These are phyloP conservation scores for Thalassaphorura encarpata DNA, from an alignment of 1,140 invertebrate genomes.

Conservation along the genomic window DNA sequence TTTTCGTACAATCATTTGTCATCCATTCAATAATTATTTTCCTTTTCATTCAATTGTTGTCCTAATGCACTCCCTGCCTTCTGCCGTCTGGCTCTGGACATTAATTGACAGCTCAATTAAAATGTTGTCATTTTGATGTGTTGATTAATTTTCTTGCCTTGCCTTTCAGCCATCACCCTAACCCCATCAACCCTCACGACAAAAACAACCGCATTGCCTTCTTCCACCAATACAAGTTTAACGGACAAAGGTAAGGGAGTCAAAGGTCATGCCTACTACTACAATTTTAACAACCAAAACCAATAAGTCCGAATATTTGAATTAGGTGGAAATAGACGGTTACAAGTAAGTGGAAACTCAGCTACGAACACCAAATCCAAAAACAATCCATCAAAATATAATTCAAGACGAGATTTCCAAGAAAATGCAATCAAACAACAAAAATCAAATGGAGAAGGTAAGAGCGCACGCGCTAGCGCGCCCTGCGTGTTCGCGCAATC, in stretches of 20 bases:
- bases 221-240: slow-evolving; percentile 23
- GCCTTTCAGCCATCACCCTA: slow-evolving; percentile 20
- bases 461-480: not conserved
- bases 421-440: not conserved
- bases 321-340: slow-evolving; percentile 2
- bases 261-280: not conserved
- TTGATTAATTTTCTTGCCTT: slow-evolving; percentile 5
- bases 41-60: not conserved
- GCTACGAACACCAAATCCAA: not conserved
- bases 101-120: not conserved
- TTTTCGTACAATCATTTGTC: not conserved
- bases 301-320: not conserved
- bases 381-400: not conserved
- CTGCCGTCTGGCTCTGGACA: no score
- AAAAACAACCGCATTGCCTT: slow-evolving; percentile 33
- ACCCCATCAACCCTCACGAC: slow-evolving; percentile 25
- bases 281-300: not conserved
- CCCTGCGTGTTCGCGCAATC: no score
- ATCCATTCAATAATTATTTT: not conserved
- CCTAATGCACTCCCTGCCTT: not conserved
- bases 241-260: slow-evolving; percentile 23
- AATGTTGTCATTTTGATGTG: not conserved
- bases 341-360: not conserved
- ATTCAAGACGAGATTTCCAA: not conserved
- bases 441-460: not conserved